Conservation (phyloP, 2,888 invertebrate genomes). For the Dynastes hyllus region DNA sequence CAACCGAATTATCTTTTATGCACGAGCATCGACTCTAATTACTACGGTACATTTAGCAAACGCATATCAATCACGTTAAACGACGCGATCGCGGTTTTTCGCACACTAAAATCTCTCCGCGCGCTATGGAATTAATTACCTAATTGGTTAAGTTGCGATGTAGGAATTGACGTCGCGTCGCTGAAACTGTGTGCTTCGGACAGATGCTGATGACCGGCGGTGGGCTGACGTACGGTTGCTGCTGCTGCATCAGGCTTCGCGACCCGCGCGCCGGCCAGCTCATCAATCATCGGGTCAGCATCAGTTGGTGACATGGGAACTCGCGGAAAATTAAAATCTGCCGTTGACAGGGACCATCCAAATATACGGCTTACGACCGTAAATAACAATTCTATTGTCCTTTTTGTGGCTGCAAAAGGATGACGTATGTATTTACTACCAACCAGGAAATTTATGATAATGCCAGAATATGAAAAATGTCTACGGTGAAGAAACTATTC, state of each 20-base stretch:
- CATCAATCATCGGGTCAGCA: conserved; percentile 58
- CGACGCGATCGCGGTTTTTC: conserved; percentile 17
- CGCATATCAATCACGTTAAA: conserved; percentile 28
- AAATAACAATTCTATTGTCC: conserved; percentile 2
- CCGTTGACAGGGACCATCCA: conserved; percentile 52
- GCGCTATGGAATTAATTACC: conserved; percentile 19
- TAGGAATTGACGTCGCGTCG: conserved; percentile 51
- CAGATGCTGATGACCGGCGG: conserved; percentile 53
- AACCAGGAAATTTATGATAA: too few species aligned
- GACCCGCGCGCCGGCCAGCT: conserved; percentile 23
- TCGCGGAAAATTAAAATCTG: conserved; percentile 57
- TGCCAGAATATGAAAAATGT: too few species aligned
- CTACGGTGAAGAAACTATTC: too few species aligned
- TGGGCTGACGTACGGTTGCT: conserved; percentile 36
- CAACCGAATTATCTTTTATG: neutral
- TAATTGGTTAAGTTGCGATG: conserved; percentile 45
- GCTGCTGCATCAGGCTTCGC: conserved; percentile 46
- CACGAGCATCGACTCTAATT: neutral
- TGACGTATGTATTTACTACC: too few species aligned
- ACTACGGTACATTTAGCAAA: conserved; percentile 18
- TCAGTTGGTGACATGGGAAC: conserved; percentile 54
- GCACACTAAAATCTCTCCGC: conserved; percentile 3
- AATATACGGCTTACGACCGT: conserved; percentile 3
- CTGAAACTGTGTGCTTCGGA: conserved; percentile 40
- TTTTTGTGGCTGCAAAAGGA: neutral